Evolutionary conservation across 1,140 invertebrate genomes (phyloP), one percentile per base, ranked within the genome.

Genomic region (Drosophila punjabiensis): DNA sequence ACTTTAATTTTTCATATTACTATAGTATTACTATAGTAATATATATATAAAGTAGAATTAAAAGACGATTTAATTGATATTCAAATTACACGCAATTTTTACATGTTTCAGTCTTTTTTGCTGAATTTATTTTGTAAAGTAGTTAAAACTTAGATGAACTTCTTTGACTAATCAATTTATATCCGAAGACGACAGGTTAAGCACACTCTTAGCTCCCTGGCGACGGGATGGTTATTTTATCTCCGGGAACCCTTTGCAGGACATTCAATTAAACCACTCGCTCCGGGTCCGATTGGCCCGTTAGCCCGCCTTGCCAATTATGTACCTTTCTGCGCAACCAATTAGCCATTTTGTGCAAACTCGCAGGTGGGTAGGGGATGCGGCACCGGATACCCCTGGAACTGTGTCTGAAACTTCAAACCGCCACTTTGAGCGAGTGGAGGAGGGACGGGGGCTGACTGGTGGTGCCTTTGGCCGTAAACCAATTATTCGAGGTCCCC

Each of bases 251-350:
- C 79, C 50, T 68, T 75, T 55, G 32, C 56, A 58, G 48, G 64
- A 74, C 64, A 80, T 87, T 87, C 85, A 89, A 89, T 87, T 87
- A 88, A 66, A 63, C 53, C 33, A 58, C 64, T 65, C 39, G 67
- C 41, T 60, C 67, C 20, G 55, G 63, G 56, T 55, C 76, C 37
- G 71, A 82, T 79, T 87, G 83, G 32, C 50, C 71, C 70, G 67
- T 66, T 70, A 82, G 55, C 68, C 75, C 78, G 20, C 66, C 73
- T 70, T 81, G 50, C 60, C 82, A 87, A 87, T 86, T 87, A 86
- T 78, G 66, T 79, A 59, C 85, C 84, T 81, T 89, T 85, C 69
- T 81, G 53, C 45, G 76, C 68, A 85, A 76, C 86, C 84, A 88
- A 88, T 88, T 88, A 88, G 86, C 85, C 85, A 60, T 79, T 84